A percentile compares a stretch with the other conserved stretches of the same genome.
Evolutionary conservation across 2,888 invertebrate species (phyloP).

Genomic region (Germaria angustata): DNA sequence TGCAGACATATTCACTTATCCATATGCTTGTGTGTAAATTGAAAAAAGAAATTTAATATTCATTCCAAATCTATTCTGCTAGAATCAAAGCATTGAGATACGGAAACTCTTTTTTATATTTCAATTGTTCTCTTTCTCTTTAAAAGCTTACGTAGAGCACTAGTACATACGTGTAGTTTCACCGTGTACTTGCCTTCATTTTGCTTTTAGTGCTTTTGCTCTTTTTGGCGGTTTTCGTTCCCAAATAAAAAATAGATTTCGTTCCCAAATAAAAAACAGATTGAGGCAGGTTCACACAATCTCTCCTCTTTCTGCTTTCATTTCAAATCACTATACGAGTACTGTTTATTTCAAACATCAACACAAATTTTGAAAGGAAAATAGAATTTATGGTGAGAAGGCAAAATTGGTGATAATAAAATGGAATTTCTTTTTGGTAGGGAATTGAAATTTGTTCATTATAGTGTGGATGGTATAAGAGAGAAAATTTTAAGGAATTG

Average conservation of each 20-base stretch:
- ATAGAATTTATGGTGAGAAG: neutral
- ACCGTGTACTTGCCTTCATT: conserved; percentile 11
- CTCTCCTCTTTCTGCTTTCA: conserved; percentile 6
- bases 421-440: neutral
- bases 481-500: too few relatives aligned
- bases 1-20: too few relatives aligned
- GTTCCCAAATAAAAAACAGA: conserved; percentile 56
- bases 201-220: neutral
- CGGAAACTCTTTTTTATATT: conserved; percentile 1
- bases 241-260: conserved; percentile 55
- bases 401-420: conserved; percentile 19
- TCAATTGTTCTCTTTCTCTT: conserved; percentile 20
- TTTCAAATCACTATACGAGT: conserved; percentile 6
- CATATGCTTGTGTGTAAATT: neutral
- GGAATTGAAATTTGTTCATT: neutral
- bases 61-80: too few relatives aligned
- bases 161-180: too few relatives aligned
- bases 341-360: neutral
- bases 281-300: conserved; percentile 57
- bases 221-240: conserved; percentile 24
- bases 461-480: too few relatives aligned
- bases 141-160: neutral
- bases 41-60: too few relatives aligned
- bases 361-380: conserved; percentile 19
- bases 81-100: neutral